phyloP scores from a whole-genome alignment of 2,113 vertebrate species.

The Dromaius novaehollandiae region DNA sequence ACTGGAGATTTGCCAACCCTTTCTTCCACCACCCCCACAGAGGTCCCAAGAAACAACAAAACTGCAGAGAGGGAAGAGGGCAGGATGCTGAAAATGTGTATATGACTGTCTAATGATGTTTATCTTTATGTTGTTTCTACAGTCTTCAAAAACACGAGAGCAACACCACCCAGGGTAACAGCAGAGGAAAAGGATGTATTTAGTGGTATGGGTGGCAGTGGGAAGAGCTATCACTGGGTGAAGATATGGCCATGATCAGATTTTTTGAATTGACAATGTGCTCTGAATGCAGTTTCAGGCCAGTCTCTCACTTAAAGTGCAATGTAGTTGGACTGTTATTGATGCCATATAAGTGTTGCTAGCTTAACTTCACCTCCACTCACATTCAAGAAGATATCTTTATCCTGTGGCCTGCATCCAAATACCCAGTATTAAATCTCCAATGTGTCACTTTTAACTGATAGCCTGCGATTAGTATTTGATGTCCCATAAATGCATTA shows the following conservation, averaged over 20 bases:
- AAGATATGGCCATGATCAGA: not conserved
- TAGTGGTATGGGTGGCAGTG: not conserved
- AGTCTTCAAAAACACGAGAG: not conserved
- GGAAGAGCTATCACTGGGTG: not conserved
- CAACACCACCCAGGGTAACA: not conserved
- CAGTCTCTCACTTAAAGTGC: not conserved
- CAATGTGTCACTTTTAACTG: not conserved
- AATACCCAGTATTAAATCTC: not conserved
- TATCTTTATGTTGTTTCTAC: not conserved
- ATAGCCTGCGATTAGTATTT: conserved; percentile 43
- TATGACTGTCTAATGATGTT: not conserved
- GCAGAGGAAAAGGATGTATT: not conserved
- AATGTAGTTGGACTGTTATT: not conserved
- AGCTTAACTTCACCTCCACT: not conserved
- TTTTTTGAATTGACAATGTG: not conserved
- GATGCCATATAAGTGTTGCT: not conserved
- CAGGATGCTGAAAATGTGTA: not conserved
- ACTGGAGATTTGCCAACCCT: not conserved
- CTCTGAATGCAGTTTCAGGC: not conserved
- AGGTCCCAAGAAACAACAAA: not conserved
- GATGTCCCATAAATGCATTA: conserved; percentile 50
- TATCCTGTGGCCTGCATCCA: not conserved
- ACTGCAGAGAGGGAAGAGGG: not conserved
- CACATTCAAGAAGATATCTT: not conserved
- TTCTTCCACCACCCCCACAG: not conserved